Conservation (phyloP, 2,888 invertebrate genomes). For the Nomada hirtipes region DNA sequence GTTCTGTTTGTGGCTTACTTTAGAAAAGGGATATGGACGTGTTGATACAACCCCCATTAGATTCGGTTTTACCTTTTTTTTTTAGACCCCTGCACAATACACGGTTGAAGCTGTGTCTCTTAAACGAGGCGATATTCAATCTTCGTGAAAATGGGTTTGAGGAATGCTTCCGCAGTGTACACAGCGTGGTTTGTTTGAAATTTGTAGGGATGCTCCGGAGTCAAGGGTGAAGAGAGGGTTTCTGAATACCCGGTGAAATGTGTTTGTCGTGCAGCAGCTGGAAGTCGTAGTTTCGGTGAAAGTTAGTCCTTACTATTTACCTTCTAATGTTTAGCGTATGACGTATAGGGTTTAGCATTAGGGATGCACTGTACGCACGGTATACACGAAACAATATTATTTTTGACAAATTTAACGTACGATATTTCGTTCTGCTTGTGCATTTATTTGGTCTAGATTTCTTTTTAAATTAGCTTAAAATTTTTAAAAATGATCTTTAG, state of each 20-base stretch:
- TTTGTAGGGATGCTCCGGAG: slow-evolving; percentile 10
- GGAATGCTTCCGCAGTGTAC: background rate
- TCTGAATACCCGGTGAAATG: background rate
- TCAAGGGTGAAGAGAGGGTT: slow-evolving; percentile 9
- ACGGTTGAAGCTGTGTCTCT: background rate
- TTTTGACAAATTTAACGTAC: no score
- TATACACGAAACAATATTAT: no score
- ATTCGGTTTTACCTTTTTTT: background rate
- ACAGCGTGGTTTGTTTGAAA: slow-evolving; percentile 3
- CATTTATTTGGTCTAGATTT: no score
- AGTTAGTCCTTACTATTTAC: background rate
- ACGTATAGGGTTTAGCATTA: no score
- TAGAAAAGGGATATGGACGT: background rate
- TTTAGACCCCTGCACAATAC: background rate
- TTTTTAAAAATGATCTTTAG: no score
- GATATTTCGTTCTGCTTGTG: no score
- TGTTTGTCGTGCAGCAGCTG: slow-evolving; percentile 1
- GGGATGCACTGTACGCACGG: no score
- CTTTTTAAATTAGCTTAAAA: no score
- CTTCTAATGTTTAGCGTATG: background rate
- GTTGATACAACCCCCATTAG: slow-evolving; percentile 5
- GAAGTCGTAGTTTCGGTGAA: background rate
- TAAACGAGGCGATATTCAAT: background rate
- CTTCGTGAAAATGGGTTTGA: background rate
- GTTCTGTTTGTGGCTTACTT: slow-evolving; percentile 50